These are phyloP conservation scores for Microtus montanus DNA, from an alignment of 2,113 vertebrate species.

Conservation along the genomic window DNA sequence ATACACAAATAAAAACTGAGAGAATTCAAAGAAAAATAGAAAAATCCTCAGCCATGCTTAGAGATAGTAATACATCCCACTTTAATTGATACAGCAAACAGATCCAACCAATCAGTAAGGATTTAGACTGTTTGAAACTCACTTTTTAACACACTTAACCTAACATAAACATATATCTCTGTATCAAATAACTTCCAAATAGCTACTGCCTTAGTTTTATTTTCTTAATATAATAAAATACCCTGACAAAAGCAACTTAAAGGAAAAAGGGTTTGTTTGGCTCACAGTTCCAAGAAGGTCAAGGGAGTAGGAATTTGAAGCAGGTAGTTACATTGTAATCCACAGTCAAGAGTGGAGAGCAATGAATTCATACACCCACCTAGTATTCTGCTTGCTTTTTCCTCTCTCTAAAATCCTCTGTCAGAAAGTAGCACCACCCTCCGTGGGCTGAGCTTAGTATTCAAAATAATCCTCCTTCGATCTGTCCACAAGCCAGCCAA, in stretches of 20 bases:
- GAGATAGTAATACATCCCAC: background rate
- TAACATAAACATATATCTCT: background rate
- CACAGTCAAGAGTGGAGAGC: background rate
- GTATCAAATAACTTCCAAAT: background rate
- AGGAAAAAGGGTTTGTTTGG: background rate
- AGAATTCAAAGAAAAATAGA: background rate
- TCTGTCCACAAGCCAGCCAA: too few species aligned
- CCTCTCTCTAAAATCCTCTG: background rate
- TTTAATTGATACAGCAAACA: conserved; percentile 10
- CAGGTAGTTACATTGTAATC: background rate
- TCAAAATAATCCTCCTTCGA: background rate
- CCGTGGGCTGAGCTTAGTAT: background rate
- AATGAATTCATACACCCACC: background rate
- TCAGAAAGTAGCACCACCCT: background rate
- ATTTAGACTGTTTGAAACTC: background rate
- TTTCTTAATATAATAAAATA: background rate
- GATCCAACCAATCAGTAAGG: background rate
- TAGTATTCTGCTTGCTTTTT: background rate
- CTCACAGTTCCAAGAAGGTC: background rate
- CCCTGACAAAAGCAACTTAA: background rate
- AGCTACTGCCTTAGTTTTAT: background rate
- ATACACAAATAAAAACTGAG: background rate
- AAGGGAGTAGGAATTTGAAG: background rate
- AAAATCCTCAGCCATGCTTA: background rate
- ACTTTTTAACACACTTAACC: background rate